phyloP scores from a whole-genome alignment of 2,888 invertebrate species.

The Thymelicus sylvestris region DNA sequence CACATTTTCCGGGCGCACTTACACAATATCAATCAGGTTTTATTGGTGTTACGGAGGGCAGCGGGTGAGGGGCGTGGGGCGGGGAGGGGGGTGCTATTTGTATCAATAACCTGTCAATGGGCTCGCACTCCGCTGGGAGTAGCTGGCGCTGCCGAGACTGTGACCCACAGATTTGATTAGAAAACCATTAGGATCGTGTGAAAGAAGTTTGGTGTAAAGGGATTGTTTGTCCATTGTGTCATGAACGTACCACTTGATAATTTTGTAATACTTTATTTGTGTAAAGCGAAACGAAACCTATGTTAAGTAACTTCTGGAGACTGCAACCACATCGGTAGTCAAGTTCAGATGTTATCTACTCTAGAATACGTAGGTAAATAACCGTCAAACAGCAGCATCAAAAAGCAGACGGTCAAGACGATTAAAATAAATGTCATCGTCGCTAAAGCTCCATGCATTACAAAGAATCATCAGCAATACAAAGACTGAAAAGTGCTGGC shows the following conservation, averaged over 20 bases:
- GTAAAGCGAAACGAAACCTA: too few species aligned
- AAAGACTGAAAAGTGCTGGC: too few species aligned
- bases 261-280: background rate
- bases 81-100: slow-evolving; percentile 75
- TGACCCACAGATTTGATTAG: slow-evolving; percentile 79
- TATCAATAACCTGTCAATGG: slow-evolving; percentile 86
- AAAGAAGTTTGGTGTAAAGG: slow-evolving; percentile 47
- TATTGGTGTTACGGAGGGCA: slow-evolving; percentile 79
- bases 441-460: too few species aligned
- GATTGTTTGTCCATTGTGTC: slow-evolving; percentile 16
- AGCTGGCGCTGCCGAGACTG: slow-evolving; percentile 65
- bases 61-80: slow-evolving; percentile 47
- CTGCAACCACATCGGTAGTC: too few species aligned
- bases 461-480: too few species aligned
- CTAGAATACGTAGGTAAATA: too few species aligned
- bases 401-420: too few species aligned
- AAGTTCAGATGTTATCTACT: too few species aligned
- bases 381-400: too few species aligned
- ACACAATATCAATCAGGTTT: slow-evolving; percentile 85
- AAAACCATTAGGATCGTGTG: slow-evolving; percentile 70
- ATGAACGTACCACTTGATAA: slow-evolving; percentile 13
- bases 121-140: slow-evolving; percentile 73
- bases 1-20: slow-evolving; percentile 84
- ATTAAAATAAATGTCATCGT: too few species aligned
- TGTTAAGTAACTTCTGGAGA: too few species aligned